Conservation (phyloP, 1,140 invertebrate genomes). For the Mycetomoellerius zeteki region DNA sequence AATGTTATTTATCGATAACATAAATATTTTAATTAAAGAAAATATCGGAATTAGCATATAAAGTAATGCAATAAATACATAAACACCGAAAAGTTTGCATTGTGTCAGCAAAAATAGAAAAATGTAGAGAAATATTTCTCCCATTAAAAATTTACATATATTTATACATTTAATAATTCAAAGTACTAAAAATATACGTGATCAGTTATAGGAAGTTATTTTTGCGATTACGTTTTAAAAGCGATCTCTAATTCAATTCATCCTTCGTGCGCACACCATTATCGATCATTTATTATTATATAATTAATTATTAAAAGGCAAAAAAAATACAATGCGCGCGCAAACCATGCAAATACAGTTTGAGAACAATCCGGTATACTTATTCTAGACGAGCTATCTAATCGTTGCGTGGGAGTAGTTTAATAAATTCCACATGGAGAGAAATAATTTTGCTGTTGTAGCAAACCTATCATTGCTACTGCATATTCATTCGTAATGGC, state of each 20-base stretch:
- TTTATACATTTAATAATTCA: background rate
- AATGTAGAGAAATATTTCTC: background rate
- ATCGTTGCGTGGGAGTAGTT: constrained; percentile 10
- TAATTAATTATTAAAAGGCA: background rate
- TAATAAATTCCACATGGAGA: constrained; percentile 7
- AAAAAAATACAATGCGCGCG: background rate
- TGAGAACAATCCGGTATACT: background rate
- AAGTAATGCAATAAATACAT: background rate
- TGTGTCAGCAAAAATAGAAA: background rate
- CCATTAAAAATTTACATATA: too few relatives aligned
- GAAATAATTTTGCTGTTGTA: too few relatives aligned
- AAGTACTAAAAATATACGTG: background rate
- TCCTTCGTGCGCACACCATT: background rate
- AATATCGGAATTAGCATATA: background rate
- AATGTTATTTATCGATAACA: background rate
- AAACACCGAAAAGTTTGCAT: background rate
- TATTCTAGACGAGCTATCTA: constrained; percentile 2
- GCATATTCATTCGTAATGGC: too few relatives aligned
- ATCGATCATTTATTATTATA: too few relatives aligned
- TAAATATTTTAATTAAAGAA: background rate
- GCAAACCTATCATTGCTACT: too few relatives aligned
- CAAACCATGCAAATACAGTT: background rate
- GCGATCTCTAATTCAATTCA: background rate
- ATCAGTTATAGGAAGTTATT: background rate
- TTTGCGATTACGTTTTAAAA: background rate